phyloP scores from a whole-genome alignment of 2,888 invertebrate species.

The Chloroclystis v-ata region DNA sequence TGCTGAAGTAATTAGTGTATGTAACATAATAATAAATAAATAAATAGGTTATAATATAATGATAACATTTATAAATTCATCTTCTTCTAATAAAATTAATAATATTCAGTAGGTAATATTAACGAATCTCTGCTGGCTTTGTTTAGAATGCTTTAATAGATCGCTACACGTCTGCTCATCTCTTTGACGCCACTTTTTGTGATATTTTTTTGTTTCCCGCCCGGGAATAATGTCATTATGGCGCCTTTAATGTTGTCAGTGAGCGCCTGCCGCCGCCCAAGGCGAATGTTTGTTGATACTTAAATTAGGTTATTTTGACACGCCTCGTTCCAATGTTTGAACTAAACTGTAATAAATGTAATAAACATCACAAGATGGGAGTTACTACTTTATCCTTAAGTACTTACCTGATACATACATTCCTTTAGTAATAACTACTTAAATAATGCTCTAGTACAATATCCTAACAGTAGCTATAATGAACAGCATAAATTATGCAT shows the following conservation, averaged over 20 bases:
- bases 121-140: no score
- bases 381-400: no score
- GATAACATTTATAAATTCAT: no score
- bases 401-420: no score
- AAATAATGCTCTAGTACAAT: background rate
- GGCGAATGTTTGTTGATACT: slow-evolving; percentile 78
- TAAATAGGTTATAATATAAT: no score
- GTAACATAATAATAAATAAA: no score
- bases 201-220: slow-evolving; percentile 70
- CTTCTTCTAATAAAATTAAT: no score
- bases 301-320: slow-evolving; percentile 78
- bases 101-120: background rate
- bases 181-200: slow-evolving; percentile 70
- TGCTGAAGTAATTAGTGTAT: no score
- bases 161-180: slow-evolving; percentile 43
- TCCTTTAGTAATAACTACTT: no score
- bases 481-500: slow-evolving; percentile 45
- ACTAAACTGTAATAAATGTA: slow-evolving; percentile 77
- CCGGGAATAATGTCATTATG: slow-evolving; percentile 77
- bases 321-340: slow-evolving; percentile 76
- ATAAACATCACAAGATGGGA: slow-evolving; percentile 63
- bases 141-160: slow-evolving; percentile 1
- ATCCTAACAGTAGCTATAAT: background rate
- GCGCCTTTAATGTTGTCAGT: slow-evolving; percentile 78
- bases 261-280: slow-evolving; percentile 70